phyloP scores from a whole-genome alignment of 2,797 vertebrate species.

The Helarctos malayanus region DNA sequence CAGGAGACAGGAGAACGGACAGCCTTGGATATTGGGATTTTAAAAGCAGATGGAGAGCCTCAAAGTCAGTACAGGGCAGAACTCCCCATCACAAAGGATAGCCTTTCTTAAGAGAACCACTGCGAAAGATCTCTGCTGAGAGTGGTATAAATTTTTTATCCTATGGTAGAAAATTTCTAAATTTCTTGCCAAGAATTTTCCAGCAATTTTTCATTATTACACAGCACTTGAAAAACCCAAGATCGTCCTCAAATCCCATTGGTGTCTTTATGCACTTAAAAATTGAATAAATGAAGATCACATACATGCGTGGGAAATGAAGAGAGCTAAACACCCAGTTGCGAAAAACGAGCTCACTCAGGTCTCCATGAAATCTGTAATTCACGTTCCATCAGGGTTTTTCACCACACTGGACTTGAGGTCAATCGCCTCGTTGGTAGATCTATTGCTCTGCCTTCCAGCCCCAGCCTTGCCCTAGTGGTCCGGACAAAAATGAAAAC shows the following conservation, averaged over 20 bases:
- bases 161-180: neutral
- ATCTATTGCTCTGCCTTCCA: slow-evolving; percentile 49
- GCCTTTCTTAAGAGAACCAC: neutral
- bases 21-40: neutral
- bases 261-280: neutral
- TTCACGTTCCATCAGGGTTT: neutral
- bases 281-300: neutral
- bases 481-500: slow-evolving; percentile 51
- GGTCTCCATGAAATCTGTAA: neutral
- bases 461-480: slow-evolving; percentile 22
- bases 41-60: neutral
- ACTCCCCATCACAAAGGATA: neutral
- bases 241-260: no score
- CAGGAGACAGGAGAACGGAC: neutral
- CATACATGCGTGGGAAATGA: neutral
- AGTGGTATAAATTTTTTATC: neutral
- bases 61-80: neutral
- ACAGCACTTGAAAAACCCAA: neutral
- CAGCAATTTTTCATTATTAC: neutral
- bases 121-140: neutral
- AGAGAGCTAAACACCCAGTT: neutral
- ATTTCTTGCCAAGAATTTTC: neutral
- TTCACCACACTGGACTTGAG: neutral
- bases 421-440: neutral
- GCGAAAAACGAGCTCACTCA: neutral